These are phyloP conservation scores for Psilopsiagon aymara DNA, from an alignment of 2,113 vertebrate genomes.

Conservation along the genomic window DNA sequence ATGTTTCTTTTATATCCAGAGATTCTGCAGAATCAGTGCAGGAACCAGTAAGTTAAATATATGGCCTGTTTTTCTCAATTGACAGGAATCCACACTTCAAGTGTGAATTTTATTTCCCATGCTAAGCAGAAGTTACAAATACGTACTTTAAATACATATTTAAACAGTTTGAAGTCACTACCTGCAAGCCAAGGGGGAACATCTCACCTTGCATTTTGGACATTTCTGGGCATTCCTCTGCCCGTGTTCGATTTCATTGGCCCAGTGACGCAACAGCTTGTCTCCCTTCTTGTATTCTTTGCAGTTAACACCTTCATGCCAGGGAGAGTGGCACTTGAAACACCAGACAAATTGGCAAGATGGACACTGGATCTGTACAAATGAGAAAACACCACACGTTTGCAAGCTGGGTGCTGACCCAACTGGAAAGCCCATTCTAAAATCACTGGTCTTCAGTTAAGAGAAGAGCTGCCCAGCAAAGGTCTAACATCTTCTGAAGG, in stretches of 20 bases:
- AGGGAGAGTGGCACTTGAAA: slow-evolving; percentile 98
- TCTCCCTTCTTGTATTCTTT: slow-evolving; percentile 96
- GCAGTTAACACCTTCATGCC: slow-evolving; percentile 96
- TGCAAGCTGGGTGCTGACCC: not conserved
- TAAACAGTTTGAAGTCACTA: not conserved
- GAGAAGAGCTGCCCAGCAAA: not conserved
- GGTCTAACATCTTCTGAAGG: not conserved
- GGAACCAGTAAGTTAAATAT: not conserved
- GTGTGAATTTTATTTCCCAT: not conserved
- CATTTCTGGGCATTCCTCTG: slow-evolving; percentile 99
- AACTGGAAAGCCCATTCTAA: not conserved
- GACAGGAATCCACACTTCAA: not conserved
- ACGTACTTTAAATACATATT: not conserved
- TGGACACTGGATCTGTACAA: slow-evolving; percentile 89
- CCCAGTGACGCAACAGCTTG: slow-evolving; percentile 95
- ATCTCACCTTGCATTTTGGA: slow-evolving; percentile 93
- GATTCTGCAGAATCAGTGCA: not conserved
- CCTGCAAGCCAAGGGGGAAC: not conserved
- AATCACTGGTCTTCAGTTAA: not conserved
- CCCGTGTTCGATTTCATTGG: slow-evolving; percentile 94
- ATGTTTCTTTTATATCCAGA: not conserved
- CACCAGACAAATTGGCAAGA: slow-evolving; percentile 98
- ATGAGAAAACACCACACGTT: not conserved
- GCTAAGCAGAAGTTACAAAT: not conserved
- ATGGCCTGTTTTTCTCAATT: not conserved